Evolutionary conservation across 2,113 vertebrate genomes (phyloP), one percentile per base, ranked within the genome.

Genomic region (Epinephelus moara): DNA sequence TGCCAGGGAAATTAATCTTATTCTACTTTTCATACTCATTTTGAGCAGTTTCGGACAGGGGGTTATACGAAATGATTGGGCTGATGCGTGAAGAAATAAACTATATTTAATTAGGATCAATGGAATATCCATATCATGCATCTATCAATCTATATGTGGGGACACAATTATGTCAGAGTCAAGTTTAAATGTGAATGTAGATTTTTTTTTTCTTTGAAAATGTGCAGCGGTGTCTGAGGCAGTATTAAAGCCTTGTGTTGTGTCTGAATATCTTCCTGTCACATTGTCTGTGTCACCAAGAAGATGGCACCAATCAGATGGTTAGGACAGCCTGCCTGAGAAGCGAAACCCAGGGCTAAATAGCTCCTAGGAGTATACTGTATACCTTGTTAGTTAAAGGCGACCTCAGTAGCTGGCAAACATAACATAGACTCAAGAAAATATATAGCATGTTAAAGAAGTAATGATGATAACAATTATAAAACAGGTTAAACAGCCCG

Each of bases 1-100:
- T 37, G 30, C 33, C 55, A 75, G 79, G 81, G 78, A 86, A 75
- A 85, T 86, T 3, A 64, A 71, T 73, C n/a, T 37, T 53, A 47
- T 47, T 78, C 21, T 64, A 1, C 55, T 75, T 57, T 77, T 82
- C 33, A n/a, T 21, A 15, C 23, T 72, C 50, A 30, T 78, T 80
- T 57, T 63, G 53, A 70, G 68, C 17, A 52, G 25, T 45, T 57
- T 0, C 47, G 70, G 18, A 19, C 21, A 23, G 4, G 52, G 74
- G 52, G 42, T 27, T 12, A 57, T 1, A 33, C 7, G 6, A 49
- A 57, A 42, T 19, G 0, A 66, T 37, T 25, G 17, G 18, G 30
- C 40, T 45, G 52, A 66, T 17, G n/a, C n/a, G 10, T 53, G 15
- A 56, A 8, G 33, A n/a, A 25, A 21, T 5, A 27, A 27, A 27